These are phyloP conservation scores for Cataglyphis cursor DNA, from an alignment of 2,888 invertebrate genomes.

Conservation along the genomic window DNA sequence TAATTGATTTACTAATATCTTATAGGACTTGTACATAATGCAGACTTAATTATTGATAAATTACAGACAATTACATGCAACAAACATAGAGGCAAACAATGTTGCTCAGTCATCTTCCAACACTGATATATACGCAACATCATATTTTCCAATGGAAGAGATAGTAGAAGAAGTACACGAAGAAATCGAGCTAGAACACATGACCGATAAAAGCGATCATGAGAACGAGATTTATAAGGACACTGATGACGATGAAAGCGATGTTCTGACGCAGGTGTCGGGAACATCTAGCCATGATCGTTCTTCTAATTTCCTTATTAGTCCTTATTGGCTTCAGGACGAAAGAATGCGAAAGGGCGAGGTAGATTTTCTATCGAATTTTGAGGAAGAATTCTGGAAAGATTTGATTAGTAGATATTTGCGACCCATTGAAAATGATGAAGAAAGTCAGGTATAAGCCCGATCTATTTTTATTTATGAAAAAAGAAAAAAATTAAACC, in stretches of 20 bases:
- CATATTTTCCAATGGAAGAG: conserved; percentile 20
- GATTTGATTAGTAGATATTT: conserved; percentile 92
- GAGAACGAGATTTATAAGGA: conserved; percentile 35
- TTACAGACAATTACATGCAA: conserved; percentile 23
- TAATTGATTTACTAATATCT: not conserved
- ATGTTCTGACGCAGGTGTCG: conserved; percentile 39
- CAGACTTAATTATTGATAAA: conserved; percentile 11
- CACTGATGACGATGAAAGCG: conserved; percentile 63
- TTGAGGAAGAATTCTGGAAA: conserved; percentile 93
- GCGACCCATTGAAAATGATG: conserved; percentile 91
- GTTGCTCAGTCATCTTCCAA: conserved; percentile 20
- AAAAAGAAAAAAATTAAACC: conserved; percentile 3
- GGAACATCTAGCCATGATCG: not conserved
- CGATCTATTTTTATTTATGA: not conserved
- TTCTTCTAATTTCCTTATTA: conserved; percentile 86
- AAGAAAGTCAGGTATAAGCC: conserved; percentile 88
- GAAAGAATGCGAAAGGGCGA: conserved; percentile 90
- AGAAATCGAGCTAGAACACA: conserved; percentile 23
- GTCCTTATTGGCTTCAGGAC: conserved; percentile 91
- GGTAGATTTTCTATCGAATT: conserved; percentile 89
- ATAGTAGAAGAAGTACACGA: conserved; percentile 10
- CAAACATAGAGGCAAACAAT: not conserved
- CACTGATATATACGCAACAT: not conserved
- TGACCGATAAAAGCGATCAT: conserved; percentile 2
- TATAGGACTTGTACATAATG: not conserved